Conservation (phyloP, 2,888 invertebrate genomes). For the Philereme transversata region DNA sequence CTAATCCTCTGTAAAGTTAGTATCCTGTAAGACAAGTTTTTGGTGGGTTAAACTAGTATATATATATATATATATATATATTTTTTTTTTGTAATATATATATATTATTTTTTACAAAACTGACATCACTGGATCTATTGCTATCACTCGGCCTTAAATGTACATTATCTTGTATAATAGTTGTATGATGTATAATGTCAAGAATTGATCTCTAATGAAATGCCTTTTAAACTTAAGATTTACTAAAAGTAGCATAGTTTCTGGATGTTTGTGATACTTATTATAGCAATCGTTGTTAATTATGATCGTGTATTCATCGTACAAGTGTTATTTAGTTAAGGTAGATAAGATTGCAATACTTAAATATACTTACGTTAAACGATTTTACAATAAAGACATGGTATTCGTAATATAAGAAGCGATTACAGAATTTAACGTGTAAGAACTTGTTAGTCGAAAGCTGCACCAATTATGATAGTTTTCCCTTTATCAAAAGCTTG, state of each 20-base stretch:
- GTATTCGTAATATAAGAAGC: background rate
- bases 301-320: constrained; percentile 28
- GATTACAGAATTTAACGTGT: background rate
- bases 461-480: too few species aligned
- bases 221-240: constrained; percentile 67
- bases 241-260: constrained; percentile 54
- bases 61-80: too few species aligned
- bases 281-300: constrained; percentile 34
- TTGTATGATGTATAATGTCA: constrained; percentile 30
- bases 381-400: constrained; percentile 6
- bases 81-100: background rate
- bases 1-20: too few species aligned
- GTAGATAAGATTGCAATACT: constrained; percentile 27
- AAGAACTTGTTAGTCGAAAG: too few species aligned
- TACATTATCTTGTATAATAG: constrained; percentile 25
- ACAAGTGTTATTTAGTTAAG: constrained; percentile 37
- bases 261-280: constrained; percentile 67
- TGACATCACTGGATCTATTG: constrained; percentile 17
- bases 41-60: background rate
- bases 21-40: constrained; percentile 13
- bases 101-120: constrained; percentile 1
- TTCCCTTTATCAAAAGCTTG: too few species aligned
- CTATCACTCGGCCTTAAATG: constrained; percentile 19
- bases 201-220: constrained; percentile 70
- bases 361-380: constrained; percentile 15